Conservation (phyloP, 1,140 invertebrate species). For the Ips typographus region DNA sequence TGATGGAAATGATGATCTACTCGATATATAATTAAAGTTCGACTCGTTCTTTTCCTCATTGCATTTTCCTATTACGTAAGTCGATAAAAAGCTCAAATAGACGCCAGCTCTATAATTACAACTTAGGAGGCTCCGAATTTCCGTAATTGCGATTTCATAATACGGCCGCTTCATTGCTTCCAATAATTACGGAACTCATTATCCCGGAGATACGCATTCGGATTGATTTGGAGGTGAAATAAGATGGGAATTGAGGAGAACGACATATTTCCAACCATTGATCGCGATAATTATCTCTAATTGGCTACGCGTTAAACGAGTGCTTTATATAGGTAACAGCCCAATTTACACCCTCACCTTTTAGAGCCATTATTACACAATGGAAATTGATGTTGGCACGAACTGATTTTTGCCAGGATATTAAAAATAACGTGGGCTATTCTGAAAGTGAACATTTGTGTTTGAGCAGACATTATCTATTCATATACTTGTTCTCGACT, state of each 20-base stretch:
- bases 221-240: background rate
- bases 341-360: too few species aligned
- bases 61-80: background rate
- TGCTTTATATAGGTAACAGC: too few species aligned
- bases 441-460: too few species aligned
- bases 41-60: background rate
- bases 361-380: too few species aligned
- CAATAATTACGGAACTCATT: slow-evolving; percentile 17
- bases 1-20: too few species aligned
- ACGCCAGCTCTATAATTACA: slow-evolving; percentile 5
- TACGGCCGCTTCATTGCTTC: slow-evolving; percentile 15
- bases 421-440: too few species aligned
- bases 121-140: background rate
- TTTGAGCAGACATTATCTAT: too few species aligned
- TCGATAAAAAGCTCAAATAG: background rate
- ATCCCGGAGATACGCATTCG: background rate
- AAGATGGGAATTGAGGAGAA: too few species aligned
- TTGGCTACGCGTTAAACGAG: too few species aligned
- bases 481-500: too few species aligned
- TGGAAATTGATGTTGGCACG: too few species aligned
- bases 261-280: background rate
- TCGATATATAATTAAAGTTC: background rate
- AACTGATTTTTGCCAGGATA: too few species aligned
- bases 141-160: slow-evolving; percentile 13
- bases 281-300: slow-evolving; percentile 4